These are phyloP conservation scores for Microctonus hyperodae DNA, from an alignment of 2,888 invertebrate species.

Conservation along the genomic window DNA sequence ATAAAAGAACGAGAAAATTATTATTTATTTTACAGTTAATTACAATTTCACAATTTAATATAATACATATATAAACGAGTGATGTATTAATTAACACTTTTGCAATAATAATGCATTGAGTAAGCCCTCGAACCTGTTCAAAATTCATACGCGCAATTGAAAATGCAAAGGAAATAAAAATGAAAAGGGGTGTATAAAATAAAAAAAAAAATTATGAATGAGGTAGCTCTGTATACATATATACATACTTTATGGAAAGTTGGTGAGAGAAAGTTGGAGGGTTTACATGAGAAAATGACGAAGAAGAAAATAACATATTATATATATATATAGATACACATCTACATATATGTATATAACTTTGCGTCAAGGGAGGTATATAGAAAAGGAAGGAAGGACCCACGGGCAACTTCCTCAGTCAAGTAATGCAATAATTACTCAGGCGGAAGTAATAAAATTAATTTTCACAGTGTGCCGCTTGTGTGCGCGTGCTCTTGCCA, in stretches of 20 bases:
- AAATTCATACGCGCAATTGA: neutral
- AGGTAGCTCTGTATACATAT: too few relatives aligned
- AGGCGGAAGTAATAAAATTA: slow-evolving; percentile 63
- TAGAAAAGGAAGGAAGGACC: slow-evolving; percentile 32
- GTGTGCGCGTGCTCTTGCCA: slow-evolving; percentile 28
- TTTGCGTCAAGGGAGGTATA: slow-evolving; percentile 20
- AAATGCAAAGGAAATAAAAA: neutral
- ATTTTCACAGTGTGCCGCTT: slow-evolving; percentile 49
- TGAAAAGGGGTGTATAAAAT: neutral
- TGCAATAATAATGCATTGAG: slow-evolving; percentile 3
- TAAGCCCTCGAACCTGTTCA: neutral
- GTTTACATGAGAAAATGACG: too few relatives aligned
- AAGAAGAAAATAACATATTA: too few relatives aligned
- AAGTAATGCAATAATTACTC: slow-evolving; percentile 62
- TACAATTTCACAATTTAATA: too few relatives aligned
- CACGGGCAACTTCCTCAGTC: slow-evolving; percentile 45
- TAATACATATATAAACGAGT: too few relatives aligned
- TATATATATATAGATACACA: too few relatives aligned
- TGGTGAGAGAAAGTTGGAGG: slow-evolving; percentile 16
- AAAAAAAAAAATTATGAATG: neutral
- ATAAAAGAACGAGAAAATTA: too few relatives aligned
- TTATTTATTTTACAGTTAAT: too few relatives aligned
- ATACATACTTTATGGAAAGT: too few relatives aligned
- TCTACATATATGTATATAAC: too few relatives aligned
- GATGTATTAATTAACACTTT: slow-evolving; percentile 25